These are phyloP conservation scores for Cossypha polioptera DNA, from an alignment of 2,797 vertebrate species.

Conservation along the genomic window DNA sequence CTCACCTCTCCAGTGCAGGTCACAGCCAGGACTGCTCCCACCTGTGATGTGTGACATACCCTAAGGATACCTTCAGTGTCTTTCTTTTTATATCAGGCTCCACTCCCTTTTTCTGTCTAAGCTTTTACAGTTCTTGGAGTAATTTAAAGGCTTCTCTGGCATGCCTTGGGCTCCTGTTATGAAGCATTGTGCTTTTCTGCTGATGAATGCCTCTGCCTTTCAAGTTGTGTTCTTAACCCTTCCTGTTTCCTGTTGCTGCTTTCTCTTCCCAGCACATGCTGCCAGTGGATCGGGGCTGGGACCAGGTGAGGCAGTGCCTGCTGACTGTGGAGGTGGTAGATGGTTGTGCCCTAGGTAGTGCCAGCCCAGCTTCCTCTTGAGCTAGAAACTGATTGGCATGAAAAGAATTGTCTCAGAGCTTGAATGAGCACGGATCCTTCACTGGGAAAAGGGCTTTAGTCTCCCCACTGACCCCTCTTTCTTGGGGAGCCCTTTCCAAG, in stretches of 20 bases:
- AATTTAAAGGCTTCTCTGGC: background rate
- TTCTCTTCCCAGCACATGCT: constrained; percentile 83
- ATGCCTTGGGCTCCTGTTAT: background rate
- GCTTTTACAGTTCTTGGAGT: background rate
- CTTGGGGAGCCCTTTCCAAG: background rate
- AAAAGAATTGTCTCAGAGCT: background rate
- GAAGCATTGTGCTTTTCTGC: constrained; percentile 18
- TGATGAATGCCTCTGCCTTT: constrained; percentile 39
- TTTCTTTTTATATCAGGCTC: background rate
- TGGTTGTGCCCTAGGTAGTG: background rate
- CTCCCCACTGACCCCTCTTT: background rate
- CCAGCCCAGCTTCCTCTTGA: constrained; percentile 2
- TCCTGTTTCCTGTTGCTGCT: constrained; percentile 78
- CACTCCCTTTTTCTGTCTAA: background rate
- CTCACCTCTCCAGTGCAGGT: background rate
- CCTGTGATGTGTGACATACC: background rate
- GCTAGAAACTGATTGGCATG: background rate
- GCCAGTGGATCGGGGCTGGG: constrained; percentile 81
- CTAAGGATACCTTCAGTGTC: background rate
- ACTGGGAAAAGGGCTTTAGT: background rate
- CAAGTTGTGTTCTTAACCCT: constrained; percentile 53
- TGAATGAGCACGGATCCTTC: background rate
- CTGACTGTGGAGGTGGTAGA: background rate
- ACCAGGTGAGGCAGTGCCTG: constrained; percentile 84
- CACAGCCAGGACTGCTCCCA: background rate